Percentiles rank a stretch among this genome's conserved stretches.
These are phyloP conservation scores for Sisyra nigra DNA, from an alignment of 2,888 invertebrate species.

Conservation along the genomic window DNA sequence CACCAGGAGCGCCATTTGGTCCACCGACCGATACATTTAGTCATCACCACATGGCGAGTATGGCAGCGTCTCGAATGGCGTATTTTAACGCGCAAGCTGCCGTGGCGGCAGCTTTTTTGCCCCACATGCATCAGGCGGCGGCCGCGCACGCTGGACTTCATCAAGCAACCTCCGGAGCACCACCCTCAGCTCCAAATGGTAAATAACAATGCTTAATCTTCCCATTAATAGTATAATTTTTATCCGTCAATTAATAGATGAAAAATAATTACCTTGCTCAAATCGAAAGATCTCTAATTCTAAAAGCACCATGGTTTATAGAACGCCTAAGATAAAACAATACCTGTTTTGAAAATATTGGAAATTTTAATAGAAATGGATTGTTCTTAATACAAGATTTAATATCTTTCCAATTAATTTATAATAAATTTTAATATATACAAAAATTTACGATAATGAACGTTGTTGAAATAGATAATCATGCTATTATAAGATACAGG, in stretches of 20 bases:
- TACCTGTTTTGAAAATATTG: too few relatives aligned
- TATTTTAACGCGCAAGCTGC: conserved; percentile 86
- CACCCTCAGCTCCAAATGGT: conserved; percentile 4
- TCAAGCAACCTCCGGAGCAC: conserved; percentile 19
- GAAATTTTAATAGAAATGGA: too few relatives aligned
- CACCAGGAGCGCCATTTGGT: conserved; percentile 34
- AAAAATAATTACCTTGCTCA: not conserved
- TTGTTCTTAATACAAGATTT: too few relatives aligned
- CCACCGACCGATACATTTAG: conserved; percentile 23
- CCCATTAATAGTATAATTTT: too few relatives aligned
- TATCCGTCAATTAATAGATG: not conserved
- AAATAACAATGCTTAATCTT: not conserved
- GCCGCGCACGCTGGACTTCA: conserved; percentile 17
- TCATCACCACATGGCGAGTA: conserved; percentile 47
- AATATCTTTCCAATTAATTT: too few relatives aligned
- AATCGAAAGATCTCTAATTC: not conserved
- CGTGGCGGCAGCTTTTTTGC: conserved; percentile 75
- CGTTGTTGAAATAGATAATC: too few relatives aligned
- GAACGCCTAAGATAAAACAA: too few relatives aligned
- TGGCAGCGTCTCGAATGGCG: conserved; percentile 67
- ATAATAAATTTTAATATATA: too few relatives aligned
- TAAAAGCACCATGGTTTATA: too few relatives aligned
- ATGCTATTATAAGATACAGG: too few relatives aligned
- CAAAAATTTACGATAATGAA: too few relatives aligned
- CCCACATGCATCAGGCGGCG: conserved; percentile 29